phyloP scores from a whole-genome alignment of 2,113 vertebrate genomes.

The Cheilinus undulatus region DNA sequence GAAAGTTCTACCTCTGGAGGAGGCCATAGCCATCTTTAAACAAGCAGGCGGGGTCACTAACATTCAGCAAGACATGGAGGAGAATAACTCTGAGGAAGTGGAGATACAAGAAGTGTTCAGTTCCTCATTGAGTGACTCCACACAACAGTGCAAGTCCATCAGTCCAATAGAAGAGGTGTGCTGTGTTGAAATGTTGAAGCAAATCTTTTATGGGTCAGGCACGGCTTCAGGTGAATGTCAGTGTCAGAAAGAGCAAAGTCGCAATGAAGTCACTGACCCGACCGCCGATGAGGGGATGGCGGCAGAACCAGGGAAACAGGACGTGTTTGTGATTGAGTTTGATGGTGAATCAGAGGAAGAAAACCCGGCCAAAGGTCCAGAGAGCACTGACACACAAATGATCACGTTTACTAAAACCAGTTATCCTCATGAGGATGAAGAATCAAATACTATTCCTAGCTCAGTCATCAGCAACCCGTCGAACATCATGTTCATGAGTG shows the following conservation, averaged over 20 bases:
- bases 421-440: no score
- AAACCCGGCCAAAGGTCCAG: no score
- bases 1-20: constrained; percentile 64
- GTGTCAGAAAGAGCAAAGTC: neutral
- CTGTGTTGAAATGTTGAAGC: constrained; percentile 68
- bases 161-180: constrained; percentile 58
- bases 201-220: constrained; percentile 20
- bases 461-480: neutral
- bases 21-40: constrained; percentile 61
- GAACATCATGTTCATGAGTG: neutral
- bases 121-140: neutral
- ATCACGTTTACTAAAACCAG: no score
- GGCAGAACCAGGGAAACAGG: neutral
- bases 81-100: neutral
- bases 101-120: neutral
- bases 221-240: constrained; percentile 48
- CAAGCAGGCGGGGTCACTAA: neutral
- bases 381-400: no score
- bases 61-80: neutral
- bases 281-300: neutral
- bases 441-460: neutral
- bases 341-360: no score
- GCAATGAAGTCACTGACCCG: neutral
- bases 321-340: neutral
- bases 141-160: neutral